Evolutionary conservation across 2,113 vertebrate species (phyloP).

Genomic region (Maccullochella peelii): DNA sequence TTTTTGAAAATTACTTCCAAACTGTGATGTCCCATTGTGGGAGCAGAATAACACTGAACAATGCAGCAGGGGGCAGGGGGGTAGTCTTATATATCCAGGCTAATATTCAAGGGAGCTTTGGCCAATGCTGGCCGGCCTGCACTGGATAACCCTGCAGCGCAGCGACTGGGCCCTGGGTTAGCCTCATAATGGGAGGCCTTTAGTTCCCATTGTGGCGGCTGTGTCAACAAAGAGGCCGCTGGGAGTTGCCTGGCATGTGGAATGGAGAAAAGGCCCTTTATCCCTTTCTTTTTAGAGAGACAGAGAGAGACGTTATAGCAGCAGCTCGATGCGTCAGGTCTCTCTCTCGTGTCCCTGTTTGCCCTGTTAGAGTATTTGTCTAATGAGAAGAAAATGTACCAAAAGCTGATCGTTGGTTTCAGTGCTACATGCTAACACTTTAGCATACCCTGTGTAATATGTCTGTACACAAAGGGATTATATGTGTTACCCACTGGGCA

Average conservation of each 20-base stretch:
- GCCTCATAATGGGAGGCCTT: slow-evolving; percentile 94
- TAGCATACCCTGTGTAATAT: background rate
- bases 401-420: background rate
- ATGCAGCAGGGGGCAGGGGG: slow-evolving; percentile 85
- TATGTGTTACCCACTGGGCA: background rate
- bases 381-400: slow-evolving; percentile 5
- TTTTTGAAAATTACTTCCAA: slow-evolving; percentile 97
- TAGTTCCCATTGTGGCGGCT: slow-evolving; percentile 92
- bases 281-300: slow-evolving; percentile 79
- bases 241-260: slow-evolving; percentile 92
- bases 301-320: slow-evolving; percentile 72
- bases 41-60: slow-evolving; percentile 92
- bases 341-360: slow-evolving; percentile 5
- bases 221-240: slow-evolving; percentile 96
- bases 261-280: slow-evolving; percentile 86
- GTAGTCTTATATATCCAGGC: slow-evolving; percentile 87
- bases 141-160: slow-evolving; percentile 88
- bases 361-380: background rate
- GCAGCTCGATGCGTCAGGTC: slow-evolving; percentile 68
- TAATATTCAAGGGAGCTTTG: slow-evolving; percentile 93
- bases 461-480: background rate
- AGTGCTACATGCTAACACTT: slow-evolving; percentile 11
- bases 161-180: slow-evolving; percentile 90
- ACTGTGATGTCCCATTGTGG: slow-evolving; percentile 98
- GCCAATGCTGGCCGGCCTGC: slow-evolving; percentile 54